A percentile compares a stretch with the other conserved stretches of the same genome.
These are phyloP conservation scores for Pseudochirops corinnae DNA, from an alignment of 2,797 vertebrate species.

Conservation along the genomic window DNA sequence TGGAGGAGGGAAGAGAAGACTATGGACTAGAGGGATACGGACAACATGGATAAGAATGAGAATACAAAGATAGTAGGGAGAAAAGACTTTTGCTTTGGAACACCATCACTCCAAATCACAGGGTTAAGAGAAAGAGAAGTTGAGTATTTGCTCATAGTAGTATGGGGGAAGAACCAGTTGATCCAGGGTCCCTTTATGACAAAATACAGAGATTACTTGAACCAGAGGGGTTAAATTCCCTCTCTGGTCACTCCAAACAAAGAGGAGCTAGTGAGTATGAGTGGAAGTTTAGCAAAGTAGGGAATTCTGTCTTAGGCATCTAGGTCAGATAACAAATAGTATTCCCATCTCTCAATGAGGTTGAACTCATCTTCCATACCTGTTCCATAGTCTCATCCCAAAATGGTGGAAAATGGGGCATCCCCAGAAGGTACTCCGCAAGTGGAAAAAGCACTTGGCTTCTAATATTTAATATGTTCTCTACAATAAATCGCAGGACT, in stretches of 20 bases:
- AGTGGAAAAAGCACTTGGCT: background rate
- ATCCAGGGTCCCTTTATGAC: background rate
- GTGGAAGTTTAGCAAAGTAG: background rate
- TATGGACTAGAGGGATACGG: background rate
- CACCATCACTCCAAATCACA: background rate
- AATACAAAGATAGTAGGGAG: background rate
- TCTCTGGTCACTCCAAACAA: background rate
- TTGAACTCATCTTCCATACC: background rate
- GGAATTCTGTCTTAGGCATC: background rate
- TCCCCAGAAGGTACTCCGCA: background rate
- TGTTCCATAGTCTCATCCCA: background rate
- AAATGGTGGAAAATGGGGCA: background rate
- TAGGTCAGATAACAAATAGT: background rate
- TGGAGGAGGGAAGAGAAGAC: background rate
- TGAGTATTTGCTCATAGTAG: background rate
- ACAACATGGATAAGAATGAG: background rate
- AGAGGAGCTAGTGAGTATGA: background rate
- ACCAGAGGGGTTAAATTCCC: background rate
- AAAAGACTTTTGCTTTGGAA: background rate
- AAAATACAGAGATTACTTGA: background rate
- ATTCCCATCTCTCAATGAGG: background rate
- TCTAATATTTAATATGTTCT: background rate
- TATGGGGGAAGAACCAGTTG: background rate
- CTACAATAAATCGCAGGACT: background rate
- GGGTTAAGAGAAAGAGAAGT: background rate